Evolutionary conservation across 2,797 vertebrate genomes (phyloP).

Genomic region (Florisuga fusca): DNA sequence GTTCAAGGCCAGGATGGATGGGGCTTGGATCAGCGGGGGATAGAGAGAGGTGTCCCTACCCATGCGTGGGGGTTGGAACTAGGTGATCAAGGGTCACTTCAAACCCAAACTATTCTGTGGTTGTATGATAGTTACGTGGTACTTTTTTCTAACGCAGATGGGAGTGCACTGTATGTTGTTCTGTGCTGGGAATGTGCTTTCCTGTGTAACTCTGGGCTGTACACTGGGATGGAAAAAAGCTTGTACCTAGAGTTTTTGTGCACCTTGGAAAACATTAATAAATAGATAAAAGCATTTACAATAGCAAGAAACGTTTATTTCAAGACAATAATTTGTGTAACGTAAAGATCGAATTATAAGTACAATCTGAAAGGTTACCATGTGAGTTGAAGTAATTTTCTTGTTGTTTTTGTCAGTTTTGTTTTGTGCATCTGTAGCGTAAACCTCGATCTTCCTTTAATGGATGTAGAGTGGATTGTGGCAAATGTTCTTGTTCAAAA

Average conservation of each 20-base stretch:
- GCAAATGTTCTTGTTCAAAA: not conserved
- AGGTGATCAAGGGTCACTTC: too few relatives aligned
- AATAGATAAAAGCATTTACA: too few relatives aligned
- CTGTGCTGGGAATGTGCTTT: fast-evolving
- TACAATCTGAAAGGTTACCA: fast-evolving
- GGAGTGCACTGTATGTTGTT: fast-evolving
- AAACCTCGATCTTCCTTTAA: not conserved
- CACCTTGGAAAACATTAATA: fast-evolving
- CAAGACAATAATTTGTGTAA: too few relatives aligned
- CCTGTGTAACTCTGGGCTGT: fast-evolving
- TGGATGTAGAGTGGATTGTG: not conserved
- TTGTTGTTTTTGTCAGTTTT: not conserved
- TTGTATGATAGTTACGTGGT: too few relatives aligned
- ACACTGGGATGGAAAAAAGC: fast-evolving
- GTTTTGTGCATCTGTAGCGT: fast-evolving
- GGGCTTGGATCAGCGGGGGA: too few relatives aligned
- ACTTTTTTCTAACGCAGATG: fast-evolving
- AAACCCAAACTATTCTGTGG: too few relatives aligned
- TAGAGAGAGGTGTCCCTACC: too few relatives aligned
- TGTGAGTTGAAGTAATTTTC: not conserved
- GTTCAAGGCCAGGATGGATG: too few relatives aligned
- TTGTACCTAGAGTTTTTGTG: not conserved
- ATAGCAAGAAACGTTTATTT: not conserved
- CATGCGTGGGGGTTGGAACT: too few relatives aligned
- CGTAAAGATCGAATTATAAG: too few relatives aligned